Conservation (phyloP, 2,888 invertebrate species). For the Latrodectus hesperus region DNA sequence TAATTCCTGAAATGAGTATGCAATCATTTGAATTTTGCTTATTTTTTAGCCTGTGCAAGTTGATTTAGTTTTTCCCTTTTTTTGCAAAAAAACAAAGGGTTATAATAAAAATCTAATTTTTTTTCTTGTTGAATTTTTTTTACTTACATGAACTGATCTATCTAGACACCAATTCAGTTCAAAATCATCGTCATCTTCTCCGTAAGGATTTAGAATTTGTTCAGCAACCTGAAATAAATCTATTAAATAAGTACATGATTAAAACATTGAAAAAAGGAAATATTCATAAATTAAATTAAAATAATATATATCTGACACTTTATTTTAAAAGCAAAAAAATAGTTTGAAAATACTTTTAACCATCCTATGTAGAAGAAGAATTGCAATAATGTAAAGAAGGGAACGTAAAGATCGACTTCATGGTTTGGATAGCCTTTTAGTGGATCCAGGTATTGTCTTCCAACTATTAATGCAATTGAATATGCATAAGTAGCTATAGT, state of each 20-base stretch:
- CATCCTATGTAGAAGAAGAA: conserved; percentile 95
- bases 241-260: too few species aligned
- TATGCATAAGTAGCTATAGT: conserved; percentile 74
- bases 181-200: conserved; percentile 75
- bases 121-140: too few species aligned
- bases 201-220: conserved; percentile 74
- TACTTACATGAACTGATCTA: conserved; percentile 78
- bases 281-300: not conserved
- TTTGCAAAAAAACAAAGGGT: too few species aligned
- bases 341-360: conserved; percentile 80
- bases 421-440: conserved; percentile 64
- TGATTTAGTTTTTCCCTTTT: too few species aligned
- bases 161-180: conserved; percentile 78
- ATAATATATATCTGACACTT: not conserved
- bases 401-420: conserved; percentile 74
- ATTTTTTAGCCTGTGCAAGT: too few species aligned
- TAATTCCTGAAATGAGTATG: too few species aligned
- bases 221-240: conserved; percentile 72
- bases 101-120: too few species aligned
- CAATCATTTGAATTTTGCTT: too few species aligned
- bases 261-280: not conserved
- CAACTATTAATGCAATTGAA: conserved; percentile 74
- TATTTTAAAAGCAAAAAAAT: not conserved
- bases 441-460: conserved; percentile 74
- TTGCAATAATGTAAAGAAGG: conserved; percentile 79